Conservation (phyloP, 2,888 invertebrate genomes). For the Tupiocoris notatus region DNA sequence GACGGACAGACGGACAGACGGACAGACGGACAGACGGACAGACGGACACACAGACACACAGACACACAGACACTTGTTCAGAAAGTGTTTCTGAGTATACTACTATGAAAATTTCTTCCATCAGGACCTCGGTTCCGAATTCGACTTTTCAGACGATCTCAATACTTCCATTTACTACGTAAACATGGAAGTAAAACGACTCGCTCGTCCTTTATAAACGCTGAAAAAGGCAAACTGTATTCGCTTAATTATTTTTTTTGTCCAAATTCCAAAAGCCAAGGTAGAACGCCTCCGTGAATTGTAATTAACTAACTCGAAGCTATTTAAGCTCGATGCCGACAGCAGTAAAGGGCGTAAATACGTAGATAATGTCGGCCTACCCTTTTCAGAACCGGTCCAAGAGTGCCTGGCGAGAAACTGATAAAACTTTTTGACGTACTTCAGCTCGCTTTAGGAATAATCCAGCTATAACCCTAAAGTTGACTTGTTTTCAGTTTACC, state of each 20-base stretch:
- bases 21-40: too few species aligned
- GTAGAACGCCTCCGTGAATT: constrained; percentile 8
- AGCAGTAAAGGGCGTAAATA: constrained; percentile 16
- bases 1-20: too few species aligned
- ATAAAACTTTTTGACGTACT: constrained; percentile 28
- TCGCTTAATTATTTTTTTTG: constrained; percentile 1
- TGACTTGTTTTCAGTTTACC: constrained; percentile 4
- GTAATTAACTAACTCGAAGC: constrained; percentile 18
- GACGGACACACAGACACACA: too few species aligned
- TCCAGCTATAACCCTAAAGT: constrained; percentile 10
- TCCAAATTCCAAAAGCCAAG: constrained; percentile 8
- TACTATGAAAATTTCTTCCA: too few species aligned
- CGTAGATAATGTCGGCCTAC: neutral
- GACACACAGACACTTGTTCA: too few species aligned
- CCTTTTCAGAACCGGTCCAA: neutral
- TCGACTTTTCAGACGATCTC: too few species aligned
- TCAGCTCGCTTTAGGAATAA: constrained; percentile 17
- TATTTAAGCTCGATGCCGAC: constrained; percentile 21
- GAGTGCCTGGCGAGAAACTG: constrained; percentile 12
- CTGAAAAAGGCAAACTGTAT: too few species aligned
- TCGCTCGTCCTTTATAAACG: too few species aligned
- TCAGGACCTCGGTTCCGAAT: too few species aligned
- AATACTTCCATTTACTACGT: too few species aligned
- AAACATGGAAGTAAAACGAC: too few species aligned
- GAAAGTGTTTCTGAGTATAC: too few species aligned